Conservation (phyloP, 2,888 invertebrate genomes). For the Hetaerina titia region DNA sequence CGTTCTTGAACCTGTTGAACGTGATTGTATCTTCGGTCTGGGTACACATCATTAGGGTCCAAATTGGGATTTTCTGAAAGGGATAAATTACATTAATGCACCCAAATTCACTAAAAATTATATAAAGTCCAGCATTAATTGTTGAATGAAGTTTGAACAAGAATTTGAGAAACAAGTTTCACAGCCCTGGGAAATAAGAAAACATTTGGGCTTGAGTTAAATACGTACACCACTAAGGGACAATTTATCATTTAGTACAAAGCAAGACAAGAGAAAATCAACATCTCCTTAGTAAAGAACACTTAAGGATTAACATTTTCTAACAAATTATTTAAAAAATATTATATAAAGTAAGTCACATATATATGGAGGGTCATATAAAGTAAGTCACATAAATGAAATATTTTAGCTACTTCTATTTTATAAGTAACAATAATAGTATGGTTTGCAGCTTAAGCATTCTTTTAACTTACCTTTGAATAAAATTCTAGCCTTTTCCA, state of each 20-base stretch:
- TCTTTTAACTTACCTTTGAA: slow-evolving; percentile 77
- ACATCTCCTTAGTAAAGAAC: too few relatives aligned
- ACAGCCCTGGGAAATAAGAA: too few relatives aligned
- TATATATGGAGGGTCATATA: neutral
- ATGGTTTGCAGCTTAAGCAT: too few relatives aligned
- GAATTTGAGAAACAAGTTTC: too few relatives aligned
- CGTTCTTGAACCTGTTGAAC: slow-evolving; percentile 95
- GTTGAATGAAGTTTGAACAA: too few relatives aligned
- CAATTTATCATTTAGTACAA: too few relatives aligned
- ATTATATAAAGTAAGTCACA: too few relatives aligned
- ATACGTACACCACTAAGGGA: too few relatives aligned
- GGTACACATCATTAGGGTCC: slow-evolving; percentile 88
- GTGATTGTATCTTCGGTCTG: slow-evolving; percentile 95
- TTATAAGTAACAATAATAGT: slow-evolving; percentile 29
- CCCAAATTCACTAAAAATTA: slow-evolving; percentile 70
- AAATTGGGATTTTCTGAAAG: slow-evolving; percentile 85
- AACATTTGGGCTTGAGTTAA: too few relatives aligned
- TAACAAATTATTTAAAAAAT: too few relatives aligned
- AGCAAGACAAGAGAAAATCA: too few relatives aligned
- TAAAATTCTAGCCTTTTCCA: slow-evolving; percentile 89
- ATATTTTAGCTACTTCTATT: neutral
- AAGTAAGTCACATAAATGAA: neutral
- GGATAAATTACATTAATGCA: neutral
- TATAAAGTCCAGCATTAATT: neutral
- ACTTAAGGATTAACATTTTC: too few relatives aligned